Base-by-base conservation (phyloP, 2,113 vertebrate genomes). In the Channa maculata region DNA sequence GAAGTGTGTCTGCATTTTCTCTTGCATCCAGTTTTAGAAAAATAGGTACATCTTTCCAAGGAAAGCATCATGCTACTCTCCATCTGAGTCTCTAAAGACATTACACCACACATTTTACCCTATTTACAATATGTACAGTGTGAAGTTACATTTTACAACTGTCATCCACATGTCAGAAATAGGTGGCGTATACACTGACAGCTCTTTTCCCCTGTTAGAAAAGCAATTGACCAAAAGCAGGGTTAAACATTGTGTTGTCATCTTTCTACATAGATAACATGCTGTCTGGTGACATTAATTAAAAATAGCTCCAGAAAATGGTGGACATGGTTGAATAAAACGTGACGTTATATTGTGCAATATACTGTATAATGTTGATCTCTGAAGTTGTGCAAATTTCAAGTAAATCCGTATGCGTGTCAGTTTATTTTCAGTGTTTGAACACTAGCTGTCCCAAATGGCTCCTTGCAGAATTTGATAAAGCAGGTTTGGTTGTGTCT, bases 391-490 rank as follows among this genome's bases (percentile, higher is more conserved):
- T 64, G 37, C 37, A 50, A 4, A 63, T 59, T 71, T 43, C 2
- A 9, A 59, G 61, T 59, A 48, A 69, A 54, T 45, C 3, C 8
- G 49, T 75, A 50, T 60, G 59, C n/a, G 14, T 69, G 59, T 8
- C 37, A 11, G 33, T 69, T 78, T 53, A 57, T 82, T 77, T 74
- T 67, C 50, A 55, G 34, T 62, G 33, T 67, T 83, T 51, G 46
- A 68, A 73, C 45, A 49, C 52, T 46, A 38, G 39, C 49, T 65
- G 60, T 74, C 63, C 48, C 67, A 51, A 70, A 79, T 36, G 37
- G 50, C 69, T 80, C 48, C 64, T 78, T 67, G 62, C 54, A 71
- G 65, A 73, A 65, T 80, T 81, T 79, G 74, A 85, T 82, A 75
- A 80, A 88, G 69, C 38, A 36, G 64, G 60, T 73, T 81, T 50